A percentile compares a stretch with the other conserved stretches of the same genome.
phyloP scores from a whole-genome alignment of 2,888 invertebrate species.

The Epinotia bilunana region DNA sequence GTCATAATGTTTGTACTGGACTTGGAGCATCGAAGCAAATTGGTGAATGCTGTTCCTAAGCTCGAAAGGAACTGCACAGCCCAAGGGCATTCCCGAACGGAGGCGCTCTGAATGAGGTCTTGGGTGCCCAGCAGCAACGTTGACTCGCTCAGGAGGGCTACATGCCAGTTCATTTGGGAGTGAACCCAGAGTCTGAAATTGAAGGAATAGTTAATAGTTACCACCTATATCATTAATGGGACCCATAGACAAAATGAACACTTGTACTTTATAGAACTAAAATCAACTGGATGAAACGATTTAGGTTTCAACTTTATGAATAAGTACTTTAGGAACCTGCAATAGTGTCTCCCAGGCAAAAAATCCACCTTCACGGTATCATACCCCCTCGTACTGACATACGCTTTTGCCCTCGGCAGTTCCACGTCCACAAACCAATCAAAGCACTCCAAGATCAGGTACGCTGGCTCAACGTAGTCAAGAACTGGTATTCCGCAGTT shows the following conservation, averaged over 20 bases:
- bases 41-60: conserved; percentile 64
- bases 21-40: conserved; percentile 64
- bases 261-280: too few species aligned
- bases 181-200: conserved; percentile 74
- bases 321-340: conserved; percentile 58
- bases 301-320: too few species aligned
- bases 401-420: conserved; percentile 61
- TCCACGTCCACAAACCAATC: conserved; percentile 70
- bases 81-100: conserved; percentile 72
- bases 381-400: conserved; percentile 64
- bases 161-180: conserved; percentile 68
- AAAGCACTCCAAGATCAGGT: conserved; percentile 69
- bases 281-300: too few species aligned
- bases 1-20: conserved; percentile 50
- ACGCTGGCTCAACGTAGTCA: conserved; percentile 67
- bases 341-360: conserved; percentile 73
- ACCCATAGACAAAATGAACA: too few species aligned
- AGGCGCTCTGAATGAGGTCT: conserved; percentile 66
- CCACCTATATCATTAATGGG: too few species aligned
- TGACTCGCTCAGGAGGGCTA: conserved; percentile 68
- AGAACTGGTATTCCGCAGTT: conserved; percentile 63
- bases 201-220: too few species aligned
- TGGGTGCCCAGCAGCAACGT: conserved; percentile 63
- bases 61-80: conserved; percentile 62
- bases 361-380: conserved; percentile 64